These are phyloP conservation scores for Ciconia nigra DNA, from an alignment of 2,797 vertebrate species.

Conservation along the genomic window DNA sequence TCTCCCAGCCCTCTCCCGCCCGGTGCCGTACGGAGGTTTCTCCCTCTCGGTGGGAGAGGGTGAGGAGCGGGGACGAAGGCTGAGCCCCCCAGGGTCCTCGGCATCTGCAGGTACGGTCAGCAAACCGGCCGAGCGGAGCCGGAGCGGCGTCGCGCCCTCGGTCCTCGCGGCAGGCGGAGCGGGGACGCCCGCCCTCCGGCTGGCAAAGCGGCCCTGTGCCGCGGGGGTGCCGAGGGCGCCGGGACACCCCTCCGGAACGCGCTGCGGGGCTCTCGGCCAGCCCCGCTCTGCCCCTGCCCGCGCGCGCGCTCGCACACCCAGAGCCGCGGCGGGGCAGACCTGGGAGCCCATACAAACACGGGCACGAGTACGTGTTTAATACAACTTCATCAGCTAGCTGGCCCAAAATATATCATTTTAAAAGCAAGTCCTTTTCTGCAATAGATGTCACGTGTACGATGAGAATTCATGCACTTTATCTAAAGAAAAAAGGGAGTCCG, in stretches of 20 bases:
- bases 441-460: accelerated
- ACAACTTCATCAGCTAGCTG: too few relatives aligned
- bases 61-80: background rate
- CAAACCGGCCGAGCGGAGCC: background rate
- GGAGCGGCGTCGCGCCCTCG: background rate
- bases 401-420: accelerated
- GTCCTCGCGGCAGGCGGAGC: background rate
- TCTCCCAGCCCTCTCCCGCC: background rate
- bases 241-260: background rate
- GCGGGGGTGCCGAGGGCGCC: background rate
- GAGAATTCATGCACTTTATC: background rate
- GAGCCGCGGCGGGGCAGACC: too few relatives aligned
- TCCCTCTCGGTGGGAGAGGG: background rate
- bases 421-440: background rate
- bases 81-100: accelerated
- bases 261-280: background rate
- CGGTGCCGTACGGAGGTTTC: background rate
- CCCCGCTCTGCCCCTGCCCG: background rate
- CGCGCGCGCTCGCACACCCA: too few relatives aligned
- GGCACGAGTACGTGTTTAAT: accelerated
- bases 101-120: background rate
- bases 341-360: accelerated
- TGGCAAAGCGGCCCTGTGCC: background rate
- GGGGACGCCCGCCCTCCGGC: accelerated
- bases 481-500: background rate